Evolutionary conservation across 2,888 invertebrate species (phyloP).

Genomic region (Criorhina ranunculi): DNA sequence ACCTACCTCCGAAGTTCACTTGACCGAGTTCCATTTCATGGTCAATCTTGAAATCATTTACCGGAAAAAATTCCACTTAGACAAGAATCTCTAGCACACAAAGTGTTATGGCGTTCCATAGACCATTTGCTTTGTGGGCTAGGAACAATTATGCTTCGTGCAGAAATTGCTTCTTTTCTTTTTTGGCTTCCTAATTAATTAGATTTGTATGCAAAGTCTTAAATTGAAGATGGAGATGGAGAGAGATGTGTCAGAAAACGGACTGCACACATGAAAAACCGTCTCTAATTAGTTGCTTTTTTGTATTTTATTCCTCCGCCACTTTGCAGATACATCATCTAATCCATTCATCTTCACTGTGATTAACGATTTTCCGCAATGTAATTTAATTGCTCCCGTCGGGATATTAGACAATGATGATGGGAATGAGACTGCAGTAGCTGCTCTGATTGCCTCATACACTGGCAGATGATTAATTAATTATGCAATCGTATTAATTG

Average conservation of each 20-base stretch:
- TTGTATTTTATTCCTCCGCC: not conserved
- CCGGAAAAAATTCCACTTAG: constrained; percentile 69
- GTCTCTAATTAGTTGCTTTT: constrained; percentile 38
- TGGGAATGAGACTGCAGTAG: constrained; percentile 49
- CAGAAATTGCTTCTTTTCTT: constrained; percentile 5
- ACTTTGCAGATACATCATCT: constrained; percentile 4
- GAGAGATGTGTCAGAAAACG: constrained; percentile 49
- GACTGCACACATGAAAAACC: constrained; percentile 23
- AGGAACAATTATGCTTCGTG: constrained; percentile 60
- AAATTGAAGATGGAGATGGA: constrained; percentile 31
- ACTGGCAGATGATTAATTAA: constrained; percentile 53
- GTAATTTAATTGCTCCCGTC: constrained; percentile 53
- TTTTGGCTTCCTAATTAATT: constrained; percentile 50
- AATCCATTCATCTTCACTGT: constrained; percentile 53
- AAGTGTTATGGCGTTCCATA: constrained; percentile 52
- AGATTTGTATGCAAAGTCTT: constrained; percentile 47
- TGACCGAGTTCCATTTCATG: constrained; percentile 74
- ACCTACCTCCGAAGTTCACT: constrained; percentile 27
- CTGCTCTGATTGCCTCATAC: constrained; percentile 60
- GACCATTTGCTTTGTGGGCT: constrained; percentile 70
- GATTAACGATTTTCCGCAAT: constrained; percentile 57
- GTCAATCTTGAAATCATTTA: constrained; percentile 61
- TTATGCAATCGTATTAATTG: constrained; percentile 65
- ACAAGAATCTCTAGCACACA: constrained; percentile 28
- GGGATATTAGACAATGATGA: constrained; percentile 28